A percentile compares a stretch with the other conserved stretches of the same genome.
Evolutionary conservation across 2,113 vertebrate genomes (phyloP).

Genomic region (Tetraodon nigroviridis): DNA sequence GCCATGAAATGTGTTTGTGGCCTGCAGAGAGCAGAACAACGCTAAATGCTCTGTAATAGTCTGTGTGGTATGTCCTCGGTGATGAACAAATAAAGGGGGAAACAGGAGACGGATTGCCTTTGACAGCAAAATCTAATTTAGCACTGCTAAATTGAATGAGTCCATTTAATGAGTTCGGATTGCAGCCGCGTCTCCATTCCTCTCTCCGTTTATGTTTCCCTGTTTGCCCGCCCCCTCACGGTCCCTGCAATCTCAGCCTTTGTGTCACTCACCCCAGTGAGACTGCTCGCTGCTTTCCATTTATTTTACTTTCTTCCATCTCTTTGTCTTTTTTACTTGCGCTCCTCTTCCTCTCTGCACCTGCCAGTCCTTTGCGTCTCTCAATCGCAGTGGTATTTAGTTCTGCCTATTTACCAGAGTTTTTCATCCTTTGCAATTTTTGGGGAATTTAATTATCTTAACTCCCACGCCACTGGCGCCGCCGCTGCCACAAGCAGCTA

Average conservation of each 20-base stretch:
- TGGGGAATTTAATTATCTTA: constrained; percentile 43
- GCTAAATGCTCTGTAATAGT: constrained; percentile 31
- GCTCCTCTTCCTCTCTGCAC: not conserved
- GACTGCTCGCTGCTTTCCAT: constrained; percentile 2
- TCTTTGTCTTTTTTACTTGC: not conserved
- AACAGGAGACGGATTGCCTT: constrained; percentile 29
- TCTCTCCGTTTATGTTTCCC: constrained; percentile 11
- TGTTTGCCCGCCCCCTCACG: not conserved
- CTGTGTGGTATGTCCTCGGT: constrained; percentile 16
- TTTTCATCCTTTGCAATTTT: constrained; percentile 5
- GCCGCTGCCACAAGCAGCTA: constrained; percentile 20
- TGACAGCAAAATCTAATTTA: constrained; percentile 39
- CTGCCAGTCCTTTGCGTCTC: constrained; percentile 19
- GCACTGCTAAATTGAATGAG: constrained; percentile 30
- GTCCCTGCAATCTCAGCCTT: not conserved
- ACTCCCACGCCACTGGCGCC: constrained; percentile 25
- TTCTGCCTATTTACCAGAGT: constrained; percentile 32
- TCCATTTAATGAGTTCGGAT: constrained; percentile 41
- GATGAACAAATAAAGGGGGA: constrained; percentile 36
- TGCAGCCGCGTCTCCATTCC: constrained; percentile 4
- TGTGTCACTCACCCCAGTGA: constrained; percentile 21
- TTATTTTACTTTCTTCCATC: too few relatives aligned
- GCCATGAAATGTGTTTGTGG: constrained; percentile 23
- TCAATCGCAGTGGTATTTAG: constrained; percentile 18
- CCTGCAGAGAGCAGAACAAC: constrained; percentile 31